Percentiles rank a stretch among this genome's conserved stretches.
Conservation (phyloP, 2,113 vertebrate genomes). For the Panthera uncia region DNA sequence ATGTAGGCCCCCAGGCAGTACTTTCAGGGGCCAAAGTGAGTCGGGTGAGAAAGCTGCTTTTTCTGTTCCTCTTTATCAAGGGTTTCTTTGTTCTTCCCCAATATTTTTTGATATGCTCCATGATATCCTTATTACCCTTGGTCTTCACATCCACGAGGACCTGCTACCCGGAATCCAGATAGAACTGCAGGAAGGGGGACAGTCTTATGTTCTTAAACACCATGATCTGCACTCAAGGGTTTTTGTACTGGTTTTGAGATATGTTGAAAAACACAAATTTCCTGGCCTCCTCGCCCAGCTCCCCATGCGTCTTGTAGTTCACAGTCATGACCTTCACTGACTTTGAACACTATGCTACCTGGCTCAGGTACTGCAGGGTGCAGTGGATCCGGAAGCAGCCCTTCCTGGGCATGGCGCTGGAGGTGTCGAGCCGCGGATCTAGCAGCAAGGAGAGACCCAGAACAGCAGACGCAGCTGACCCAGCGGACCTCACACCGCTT, state of each 20-base stretch:
- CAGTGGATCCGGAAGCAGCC: conserved; percentile 93
- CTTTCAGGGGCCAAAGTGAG: conserved; percentile 93
- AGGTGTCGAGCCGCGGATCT: rapidly evolving
- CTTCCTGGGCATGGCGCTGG: conserved; percentile 92
- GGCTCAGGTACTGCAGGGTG: conserved; percentile 93
- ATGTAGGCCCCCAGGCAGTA: conserved; percentile 95
- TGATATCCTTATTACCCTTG: conserved; percentile 90
- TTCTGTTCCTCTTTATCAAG: conserved; percentile 87
- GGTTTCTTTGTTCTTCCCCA: conserved; percentile 90
- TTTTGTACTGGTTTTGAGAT: not conserved
- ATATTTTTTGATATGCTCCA: conserved; percentile 91
- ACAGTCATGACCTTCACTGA: conserved; percentile 95
- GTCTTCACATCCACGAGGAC: conserved; percentile 94
- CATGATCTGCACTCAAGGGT: not conserved
- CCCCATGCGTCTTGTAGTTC: conserved; percentile 94
- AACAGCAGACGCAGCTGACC: rapidly evolving
- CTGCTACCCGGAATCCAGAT: conserved; percentile 86
- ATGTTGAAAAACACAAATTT: not conserved
- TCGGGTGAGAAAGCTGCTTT: conserved; percentile 90
- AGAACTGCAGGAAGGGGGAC: not conserved
- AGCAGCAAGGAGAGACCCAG: rapidly evolving
- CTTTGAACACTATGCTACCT: conserved; percentile 92
- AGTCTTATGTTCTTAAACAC: not conserved
- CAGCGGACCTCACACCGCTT: rapidly evolving
- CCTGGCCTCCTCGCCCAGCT: conserved; percentile 93